Percentiles rank a stretch among this genome's conserved stretches.
These are phyloP conservation scores for Actias luna DNA, from an alignment of 2,888 invertebrate species.

Conservation along the genomic window DNA sequence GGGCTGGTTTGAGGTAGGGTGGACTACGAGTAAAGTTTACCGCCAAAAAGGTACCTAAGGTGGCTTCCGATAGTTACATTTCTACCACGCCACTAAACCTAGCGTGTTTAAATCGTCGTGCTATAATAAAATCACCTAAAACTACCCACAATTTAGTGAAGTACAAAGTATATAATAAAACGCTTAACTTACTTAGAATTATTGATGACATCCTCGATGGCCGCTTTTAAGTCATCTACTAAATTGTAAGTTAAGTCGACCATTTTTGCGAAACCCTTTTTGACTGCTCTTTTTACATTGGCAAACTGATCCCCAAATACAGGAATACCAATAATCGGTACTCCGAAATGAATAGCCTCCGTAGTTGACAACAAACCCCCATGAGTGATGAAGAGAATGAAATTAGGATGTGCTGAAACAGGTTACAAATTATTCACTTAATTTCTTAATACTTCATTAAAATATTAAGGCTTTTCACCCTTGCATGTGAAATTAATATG, in stretches of 20 bases:
- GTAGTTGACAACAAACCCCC: constrained; percentile 40
- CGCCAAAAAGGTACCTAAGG: too few relatives aligned
- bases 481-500: too few relatives aligned
- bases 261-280: constrained; percentile 32
- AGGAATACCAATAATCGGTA: constrained; percentile 42
- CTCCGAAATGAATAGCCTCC: constrained; percentile 40
- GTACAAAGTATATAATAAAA: background rate
- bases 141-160: background rate
- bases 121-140: too few relatives aligned
- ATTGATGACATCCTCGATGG: constrained; percentile 31
- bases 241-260: constrained; percentile 34
- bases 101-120: too few relatives aligned
- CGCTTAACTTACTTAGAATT: constrained; percentile 19
- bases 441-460: too few relatives aligned
- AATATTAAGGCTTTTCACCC: too few relatives aligned
- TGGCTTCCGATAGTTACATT: too few relatives aligned
- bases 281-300: constrained; percentile 32
- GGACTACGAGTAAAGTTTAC: too few relatives aligned
- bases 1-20: too few relatives aligned
- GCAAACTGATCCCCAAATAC: constrained; percentile 40
- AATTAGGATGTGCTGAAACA: constrained; percentile 45
- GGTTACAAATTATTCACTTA: background rate
- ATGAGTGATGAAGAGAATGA: constrained; percentile 41
- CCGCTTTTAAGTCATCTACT: constrained; percentile 28
- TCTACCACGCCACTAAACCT: too few relatives aligned